Base-by-base conservation (phyloP, 2,797 vertebrate genomes). In the Coregonus suidteri region DNA sequence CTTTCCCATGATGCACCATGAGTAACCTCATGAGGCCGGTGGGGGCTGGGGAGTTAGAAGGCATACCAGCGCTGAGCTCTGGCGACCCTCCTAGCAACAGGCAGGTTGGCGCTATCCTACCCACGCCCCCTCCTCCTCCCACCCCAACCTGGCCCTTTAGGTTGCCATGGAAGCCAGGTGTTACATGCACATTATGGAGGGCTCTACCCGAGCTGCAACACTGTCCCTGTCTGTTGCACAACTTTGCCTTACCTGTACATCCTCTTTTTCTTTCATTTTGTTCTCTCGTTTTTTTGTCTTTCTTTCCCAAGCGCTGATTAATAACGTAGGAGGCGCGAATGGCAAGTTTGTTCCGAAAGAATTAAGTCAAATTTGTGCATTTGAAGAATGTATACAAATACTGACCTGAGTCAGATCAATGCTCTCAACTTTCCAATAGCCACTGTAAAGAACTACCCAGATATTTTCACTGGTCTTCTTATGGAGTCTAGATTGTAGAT, bases 141-240 rank as follows among this genome's bases (percentile, higher is more conserved):
- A 64, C 74, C 71, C 82, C 82, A 82, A 82, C 87, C 86, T 89
- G 81, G 80, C 81, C 11, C 37, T 80, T 87, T 52, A 0, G 73
- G 87, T 94, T 85, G 91, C 87, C 90, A 91, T 89, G 90, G 94
- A 84, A 90, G 89, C 89, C 91, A 94, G 91, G 89, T 95, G 92
- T 93, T 82, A 76, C 59, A 31, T 41, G 25, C 76, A 69, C 70
- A 69, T 77, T 76, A 62, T 62, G 56, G 56, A 62, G 6, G 85
- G 88, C 91, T 90, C 87, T 89, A 73, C 88, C 88, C 83, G 81
- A 80, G 85, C 85, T 91, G 89, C 84, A 90, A 87, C 86, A 84
- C 82, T 86, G 85, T 84, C 86, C 83, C 75, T 52, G 20, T 93
- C 89, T 93, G 77, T 82, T 87, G 88, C 88, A 88, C 87, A 91